Evolutionary conservation across 2,113 vertebrate species (phyloP).

Genomic region (Sceloporus undulatus): DNA sequence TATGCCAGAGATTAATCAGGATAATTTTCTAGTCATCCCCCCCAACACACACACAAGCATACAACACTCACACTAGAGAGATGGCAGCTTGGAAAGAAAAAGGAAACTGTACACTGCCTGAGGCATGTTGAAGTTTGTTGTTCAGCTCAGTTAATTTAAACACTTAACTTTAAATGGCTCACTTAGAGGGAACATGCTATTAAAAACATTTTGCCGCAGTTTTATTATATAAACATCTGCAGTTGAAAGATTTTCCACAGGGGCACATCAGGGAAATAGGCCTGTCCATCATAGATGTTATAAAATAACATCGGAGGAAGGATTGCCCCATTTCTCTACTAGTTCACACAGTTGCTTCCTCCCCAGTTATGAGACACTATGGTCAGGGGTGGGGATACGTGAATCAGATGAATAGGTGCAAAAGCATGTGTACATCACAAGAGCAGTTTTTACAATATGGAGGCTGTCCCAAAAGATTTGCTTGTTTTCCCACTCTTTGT

Average conservation of each 20-base stretch:
- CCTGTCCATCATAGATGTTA: slow-evolving; percentile 32
- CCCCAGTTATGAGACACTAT: background rate
- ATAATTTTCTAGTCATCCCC: background rate
- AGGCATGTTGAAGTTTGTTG: slow-evolving; percentile 41
- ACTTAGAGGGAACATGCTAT: slow-evolving; percentile 40
- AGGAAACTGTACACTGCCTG: slow-evolving; percentile 48
- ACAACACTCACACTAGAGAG: slow-evolving; percentile 28
- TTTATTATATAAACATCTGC: slow-evolving; percentile 29
- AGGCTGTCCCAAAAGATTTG: too few species aligned
- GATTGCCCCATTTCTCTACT: background rate
- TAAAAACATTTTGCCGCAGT: slow-evolving; percentile 41
- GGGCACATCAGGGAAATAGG: slow-evolving; percentile 19
- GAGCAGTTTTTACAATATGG: too few species aligned
- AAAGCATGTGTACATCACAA: too few species aligned
- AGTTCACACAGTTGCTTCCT: background rate
- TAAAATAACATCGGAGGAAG: background rate
- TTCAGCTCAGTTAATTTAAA: slow-evolving; percentile 57
- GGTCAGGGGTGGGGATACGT: too few species aligned
- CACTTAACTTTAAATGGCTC: slow-evolving; percentile 60
- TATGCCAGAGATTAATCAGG: background rate
- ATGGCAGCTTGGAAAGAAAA: slow-evolving; percentile 50
- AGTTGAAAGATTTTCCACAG: slow-evolving; percentile 16
- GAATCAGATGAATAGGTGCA: too few species aligned
- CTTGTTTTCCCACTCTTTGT: too few species aligned
- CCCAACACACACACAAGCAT: background rate